Evolutionary conservation across 2,888 invertebrate species (phyloP).

Genomic region (Limnephilus rhombicus): DNA sequence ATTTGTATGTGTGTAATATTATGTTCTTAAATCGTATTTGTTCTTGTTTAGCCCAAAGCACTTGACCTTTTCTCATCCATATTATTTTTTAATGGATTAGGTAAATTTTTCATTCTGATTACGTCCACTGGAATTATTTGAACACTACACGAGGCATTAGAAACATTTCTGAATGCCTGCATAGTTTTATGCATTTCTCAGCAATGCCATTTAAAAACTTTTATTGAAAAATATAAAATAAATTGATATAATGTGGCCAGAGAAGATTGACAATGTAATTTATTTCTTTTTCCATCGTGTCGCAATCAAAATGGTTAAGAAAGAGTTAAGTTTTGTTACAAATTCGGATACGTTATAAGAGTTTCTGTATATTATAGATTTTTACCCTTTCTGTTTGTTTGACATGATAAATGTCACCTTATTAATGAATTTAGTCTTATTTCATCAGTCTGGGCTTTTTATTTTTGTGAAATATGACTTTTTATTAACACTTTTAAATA

Average conservation of each 20-base stretch:
- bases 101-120: not conserved
- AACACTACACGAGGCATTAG: too few species aligned
- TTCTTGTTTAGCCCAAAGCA: not conserved
- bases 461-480: not conserved
- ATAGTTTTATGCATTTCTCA: too few species aligned
- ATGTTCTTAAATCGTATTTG: not conserved
- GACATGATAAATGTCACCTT: not conserved
- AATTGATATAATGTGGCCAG: too few species aligned
- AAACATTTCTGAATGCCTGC: too few species aligned
- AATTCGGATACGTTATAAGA: not conserved
- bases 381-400: not conserved
- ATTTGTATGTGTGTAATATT: not conserved
- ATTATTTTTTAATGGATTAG: not conserved
- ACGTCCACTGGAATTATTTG: too few species aligned
- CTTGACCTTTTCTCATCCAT: not conserved
- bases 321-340: not conserved
- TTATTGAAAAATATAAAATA: too few species aligned
- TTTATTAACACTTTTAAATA: not conserved
- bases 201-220: too few species aligned
- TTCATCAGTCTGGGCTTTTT: not conserved
- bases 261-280: too few species aligned
- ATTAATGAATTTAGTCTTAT: not conserved
- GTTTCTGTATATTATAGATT: not conserved
- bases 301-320: not conserved
- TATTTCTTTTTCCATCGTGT: too few species aligned